These are phyloP conservation scores for Gila robusta DNA, from an alignment of 2,797 vertebrate genomes.

Conservation along the genomic window DNA sequence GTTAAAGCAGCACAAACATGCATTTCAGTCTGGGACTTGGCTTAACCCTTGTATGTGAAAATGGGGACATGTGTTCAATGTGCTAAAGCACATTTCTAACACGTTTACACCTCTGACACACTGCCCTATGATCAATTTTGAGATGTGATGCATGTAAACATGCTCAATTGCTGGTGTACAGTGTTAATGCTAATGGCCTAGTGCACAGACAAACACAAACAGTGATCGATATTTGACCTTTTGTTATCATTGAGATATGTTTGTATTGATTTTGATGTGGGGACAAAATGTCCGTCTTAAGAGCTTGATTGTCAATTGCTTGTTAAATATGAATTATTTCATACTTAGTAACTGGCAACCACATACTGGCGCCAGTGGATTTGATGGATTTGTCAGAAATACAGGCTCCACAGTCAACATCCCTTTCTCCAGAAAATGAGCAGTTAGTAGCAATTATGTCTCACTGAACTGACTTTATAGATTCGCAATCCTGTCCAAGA, in stretches of 20 bases:
- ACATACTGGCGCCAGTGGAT: constrained; percentile 12
- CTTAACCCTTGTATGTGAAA: too few species aligned
- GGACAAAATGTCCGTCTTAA: constrained; percentile 11
- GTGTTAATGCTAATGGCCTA: not conserved
- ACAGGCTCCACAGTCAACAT: constrained; percentile 5
- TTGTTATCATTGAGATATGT: constrained; percentile 35
- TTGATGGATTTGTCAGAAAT: constrained; percentile 41
- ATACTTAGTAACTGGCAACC: constrained; percentile 23
- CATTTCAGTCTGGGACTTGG: too few species aligned
- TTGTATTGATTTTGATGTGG: constrained; percentile 40
- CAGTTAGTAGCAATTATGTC: constrained; percentile 33
- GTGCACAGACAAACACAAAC: not conserved
- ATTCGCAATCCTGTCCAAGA: constrained; percentile 26
- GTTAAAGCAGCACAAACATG: too few species aligned
- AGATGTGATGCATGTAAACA: constrained; percentile 4
- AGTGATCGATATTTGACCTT: constrained; percentile 45
- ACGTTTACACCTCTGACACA: not conserved
- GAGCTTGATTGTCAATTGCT: constrained; percentile 3
- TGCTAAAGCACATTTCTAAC: not conserved
- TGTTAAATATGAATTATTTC: constrained; percentile 34
- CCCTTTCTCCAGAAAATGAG: not conserved
- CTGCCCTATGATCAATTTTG: not conserved
- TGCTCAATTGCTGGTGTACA: constrained; percentile 18
- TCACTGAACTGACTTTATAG: constrained; percentile 35
- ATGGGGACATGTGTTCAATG: too few species aligned